Evolutionary conservation across 2,888 invertebrate genomes (phyloP), one percentile per base, ranked within the genome.

Genomic region (Coecobrya sp.): DNA sequence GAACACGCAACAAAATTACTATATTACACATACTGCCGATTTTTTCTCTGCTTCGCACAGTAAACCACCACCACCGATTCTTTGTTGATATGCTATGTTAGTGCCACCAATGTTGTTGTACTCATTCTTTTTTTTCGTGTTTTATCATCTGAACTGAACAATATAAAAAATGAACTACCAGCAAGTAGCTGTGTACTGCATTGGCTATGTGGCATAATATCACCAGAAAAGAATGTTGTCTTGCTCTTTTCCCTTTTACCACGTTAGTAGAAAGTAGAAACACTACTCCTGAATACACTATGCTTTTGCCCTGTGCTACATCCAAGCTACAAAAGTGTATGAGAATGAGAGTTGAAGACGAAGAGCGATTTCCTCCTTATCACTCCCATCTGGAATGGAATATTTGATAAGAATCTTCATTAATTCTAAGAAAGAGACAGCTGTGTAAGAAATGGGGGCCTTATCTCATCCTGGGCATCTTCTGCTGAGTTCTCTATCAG

Each of bases 401-500:
- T 94, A 94, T 94, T 93, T 91, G 95, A 95, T 95, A 95, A 95
- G 93, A 94, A 95, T 95, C 95, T 95, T 94, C 94, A 95, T 95
- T 94, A 95, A 95, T 95, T 94, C 94, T 93, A 94, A 93, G 93
- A 94, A 94, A 92, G 94, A 95, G 95, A 95, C 95, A 95, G 95
- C 94, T 94, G 95, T 93, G 94, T 93, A 94, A 93, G 94, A 94
- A 93, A 93, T 93, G 93, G 90, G 93, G 93, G 92, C 81, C 85
- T 93, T 95, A 95, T 95, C 95, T 49, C 82, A 49, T 87, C 90
- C 86, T 86, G 93, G 94, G 93, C 93, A 95, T 95, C 95, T 94
- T 86, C 92, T 93, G 93, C 94, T 87, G 93, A 94, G 93, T 94
- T 94, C 92, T 92, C 86, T 94, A 94, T 95, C 95, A 79, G 10